Conservation (phyloP, 64 coral and sea anemone genomes). For the Exaiptasia diaphana region DNA sequence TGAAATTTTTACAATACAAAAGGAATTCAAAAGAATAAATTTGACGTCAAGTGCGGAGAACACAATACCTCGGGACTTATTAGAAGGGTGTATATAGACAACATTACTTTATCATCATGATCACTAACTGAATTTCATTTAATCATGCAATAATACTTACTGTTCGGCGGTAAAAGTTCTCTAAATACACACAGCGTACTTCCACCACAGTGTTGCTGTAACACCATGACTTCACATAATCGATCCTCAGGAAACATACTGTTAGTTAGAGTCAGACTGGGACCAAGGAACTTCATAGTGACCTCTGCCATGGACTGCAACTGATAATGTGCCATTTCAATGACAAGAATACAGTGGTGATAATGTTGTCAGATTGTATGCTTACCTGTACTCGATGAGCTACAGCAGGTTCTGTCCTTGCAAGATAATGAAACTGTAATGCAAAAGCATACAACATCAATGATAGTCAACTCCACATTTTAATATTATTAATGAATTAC, state of each 20-base stretch:
- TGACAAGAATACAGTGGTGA: background rate
- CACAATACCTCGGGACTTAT: too few relatives aligned
- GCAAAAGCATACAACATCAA: background rate
- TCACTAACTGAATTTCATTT: too few relatives aligned
- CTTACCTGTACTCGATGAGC: conserved; percentile 86
- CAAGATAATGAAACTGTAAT: conserved; percentile 82
- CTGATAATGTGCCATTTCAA: background rate
- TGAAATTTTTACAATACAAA: too few relatives aligned
- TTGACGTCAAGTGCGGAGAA: too few relatives aligned
- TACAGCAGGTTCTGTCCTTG: conserved; percentile 90
- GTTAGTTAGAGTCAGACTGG: conserved; percentile 80
- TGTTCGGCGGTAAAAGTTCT: conserved; percentile 92
- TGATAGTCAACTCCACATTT: background rate
- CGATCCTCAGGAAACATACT: conserved; percentile 90
- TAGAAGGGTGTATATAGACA: too few relatives aligned
- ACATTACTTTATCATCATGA: too few relatives aligned
- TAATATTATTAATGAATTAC: background rate
- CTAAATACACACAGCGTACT: conserved; percentile 96
- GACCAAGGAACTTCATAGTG: conserved; percentile 97
- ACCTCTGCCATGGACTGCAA: conserved; percentile 97
- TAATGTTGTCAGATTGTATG: background rate
- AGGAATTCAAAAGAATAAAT: too few relatives aligned
- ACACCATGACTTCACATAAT: conserved; percentile 89
- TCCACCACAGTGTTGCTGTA: conserved; percentile 95
- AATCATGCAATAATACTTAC: too few relatives aligned